Evolutionary conservation across 2,888 invertebrate species (phyloP).

Genomic region (Apantesis nais): DNA sequence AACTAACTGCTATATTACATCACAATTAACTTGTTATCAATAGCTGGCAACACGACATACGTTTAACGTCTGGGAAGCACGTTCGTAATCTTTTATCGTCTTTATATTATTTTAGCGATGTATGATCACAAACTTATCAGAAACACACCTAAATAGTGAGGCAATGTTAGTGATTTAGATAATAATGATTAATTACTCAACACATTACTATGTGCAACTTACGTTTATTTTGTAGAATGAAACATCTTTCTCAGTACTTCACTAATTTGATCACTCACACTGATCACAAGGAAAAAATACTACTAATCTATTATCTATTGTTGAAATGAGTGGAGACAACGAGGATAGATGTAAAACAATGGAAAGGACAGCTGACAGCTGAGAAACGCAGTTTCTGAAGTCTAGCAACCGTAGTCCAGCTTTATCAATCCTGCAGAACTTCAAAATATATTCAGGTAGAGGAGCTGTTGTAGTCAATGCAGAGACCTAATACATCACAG

Average conservation of each 20-base stretch:
- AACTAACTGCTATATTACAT: conserved; percentile 30
- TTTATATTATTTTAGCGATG: conserved; percentile 10
- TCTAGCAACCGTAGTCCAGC: no score
- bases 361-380: not conserved
- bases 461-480: no score
- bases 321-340: not conserved
- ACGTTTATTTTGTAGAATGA: not conserved
- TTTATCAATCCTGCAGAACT: no score
- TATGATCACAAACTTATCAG: conserved; percentile 36
- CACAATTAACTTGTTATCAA: conserved; percentile 36
- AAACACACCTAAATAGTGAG: conserved; percentile 16
- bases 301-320: no score
- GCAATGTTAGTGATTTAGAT: conserved; percentile 28
- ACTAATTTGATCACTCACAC: not conserved
- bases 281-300: not conserved
- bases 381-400: not conserved
- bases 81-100: conserved; percentile 33
- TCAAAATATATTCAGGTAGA: no score
- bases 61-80: conserved; percentile 39
- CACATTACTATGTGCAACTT: not conserved
- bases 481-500: no score
- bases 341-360: not conserved
- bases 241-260: not conserved
- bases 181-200: conserved; percentile 16
- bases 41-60: conserved; percentile 32